Evolutionary conservation across 2,113 vertebrate species (phyloP).

Genomic region (Motacilla alba): DNA sequence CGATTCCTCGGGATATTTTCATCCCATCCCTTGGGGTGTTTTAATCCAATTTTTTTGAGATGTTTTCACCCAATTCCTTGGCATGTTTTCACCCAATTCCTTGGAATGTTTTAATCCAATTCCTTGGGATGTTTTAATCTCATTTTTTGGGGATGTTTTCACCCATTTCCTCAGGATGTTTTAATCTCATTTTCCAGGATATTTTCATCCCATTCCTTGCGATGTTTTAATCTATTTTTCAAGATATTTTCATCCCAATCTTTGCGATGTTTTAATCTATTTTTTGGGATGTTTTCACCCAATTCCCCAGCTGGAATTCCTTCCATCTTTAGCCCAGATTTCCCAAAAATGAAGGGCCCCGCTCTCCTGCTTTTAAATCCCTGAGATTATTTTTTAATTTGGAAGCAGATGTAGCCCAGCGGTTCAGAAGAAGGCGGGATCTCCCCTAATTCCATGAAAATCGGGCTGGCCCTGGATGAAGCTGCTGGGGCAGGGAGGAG

Average conservation of each 20-base stretch:
- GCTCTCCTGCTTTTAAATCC: fast-evolving
- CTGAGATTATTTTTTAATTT: fast-evolving
- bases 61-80: not conserved
- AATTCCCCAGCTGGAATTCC: not conserved
- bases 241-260: no score
- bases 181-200: not conserved
- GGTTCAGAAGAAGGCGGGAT: fast-evolving
- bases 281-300: not conserved
- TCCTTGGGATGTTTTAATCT: not conserved
- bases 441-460: not conserved
- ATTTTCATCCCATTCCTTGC: no score
- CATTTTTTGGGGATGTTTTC: not conserved
- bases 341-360: no score
- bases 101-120: not conserved
- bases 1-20: not conserved
- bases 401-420: fast-evolving
- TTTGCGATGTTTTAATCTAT: no score
- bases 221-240: no score
- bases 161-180: not conserved
- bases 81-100: not conserved
- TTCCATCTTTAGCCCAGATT: fast-evolving
- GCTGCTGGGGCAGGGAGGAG: not conserved
- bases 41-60: not conserved
- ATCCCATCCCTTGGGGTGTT: not conserved
- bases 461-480: fast-evolving